Evolutionary conservation across 2,888 invertebrate species (phyloP).

Genomic region (Cephonodes hylas): DNA sequence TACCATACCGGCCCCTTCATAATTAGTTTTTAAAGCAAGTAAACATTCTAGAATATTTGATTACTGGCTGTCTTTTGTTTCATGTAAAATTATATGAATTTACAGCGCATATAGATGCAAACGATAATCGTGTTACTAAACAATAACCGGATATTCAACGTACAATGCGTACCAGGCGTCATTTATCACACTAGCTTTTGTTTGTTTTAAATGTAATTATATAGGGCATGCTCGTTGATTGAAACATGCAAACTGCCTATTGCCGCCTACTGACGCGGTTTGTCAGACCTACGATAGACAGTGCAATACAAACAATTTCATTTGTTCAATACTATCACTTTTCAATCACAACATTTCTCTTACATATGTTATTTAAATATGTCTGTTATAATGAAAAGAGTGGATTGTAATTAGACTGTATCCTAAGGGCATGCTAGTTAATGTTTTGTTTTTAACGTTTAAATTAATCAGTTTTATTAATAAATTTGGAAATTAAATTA

Average conservation of each 20-base stretch:
- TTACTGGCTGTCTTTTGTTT: neutral
- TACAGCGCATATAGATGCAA: neutral
- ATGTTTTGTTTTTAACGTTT: no score
- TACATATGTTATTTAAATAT: no score
- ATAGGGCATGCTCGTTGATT: neutral
- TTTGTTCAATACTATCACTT: neutral
- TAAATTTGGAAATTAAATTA: no score
- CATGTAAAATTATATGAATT: neutral
- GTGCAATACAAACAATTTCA: neutral
- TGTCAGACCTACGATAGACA: neutral
- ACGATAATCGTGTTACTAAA: neutral
- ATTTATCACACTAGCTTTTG: neutral
- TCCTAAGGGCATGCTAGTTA: no score
- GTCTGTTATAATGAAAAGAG: no score
- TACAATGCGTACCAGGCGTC: neutral
- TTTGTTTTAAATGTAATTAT: neutral
- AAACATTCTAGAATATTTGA: neutral
- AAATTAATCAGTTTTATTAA: no score
- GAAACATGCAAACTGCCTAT: neutral
- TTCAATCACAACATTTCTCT: neutral
- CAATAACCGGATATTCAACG: conserved; percentile 3
- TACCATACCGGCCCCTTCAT: conserved; percentile 53
- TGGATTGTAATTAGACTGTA: no score
- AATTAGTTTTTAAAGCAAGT: conserved; percentile 21
- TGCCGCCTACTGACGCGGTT: neutral